Conservation (phyloP, 2,113 vertebrate species). For the Blennius ocellaris region DNA sequence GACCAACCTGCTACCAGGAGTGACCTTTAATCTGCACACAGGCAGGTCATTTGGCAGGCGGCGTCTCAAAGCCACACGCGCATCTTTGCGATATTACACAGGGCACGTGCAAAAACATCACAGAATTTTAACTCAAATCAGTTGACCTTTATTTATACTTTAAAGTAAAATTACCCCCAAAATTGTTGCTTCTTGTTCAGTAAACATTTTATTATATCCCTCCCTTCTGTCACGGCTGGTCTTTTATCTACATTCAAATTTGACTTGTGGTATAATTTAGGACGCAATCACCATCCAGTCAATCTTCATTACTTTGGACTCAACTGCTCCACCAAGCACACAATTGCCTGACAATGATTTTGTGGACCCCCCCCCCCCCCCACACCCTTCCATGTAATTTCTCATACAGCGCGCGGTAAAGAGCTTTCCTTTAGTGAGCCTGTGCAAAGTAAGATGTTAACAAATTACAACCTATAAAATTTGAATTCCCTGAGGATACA, state of each 20-base stretch:
- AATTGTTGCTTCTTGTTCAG: conserved; percentile 1
- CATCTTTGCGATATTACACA: conserved; percentile 9
- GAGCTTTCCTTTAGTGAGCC: conserved; percentile 18
- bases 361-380: too few species aligned
- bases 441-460: conserved; percentile 54
- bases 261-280: conserved; percentile 50
- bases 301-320: conserved; percentile 71
- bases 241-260: conserved; percentile 52
- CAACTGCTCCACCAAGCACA: conserved; percentile 61
- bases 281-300: conserved; percentile 63
- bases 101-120: neutral
- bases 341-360: conserved; percentile 74
- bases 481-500: conserved; percentile 37
- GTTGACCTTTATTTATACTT: neutral
- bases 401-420: conserved; percentile 38
- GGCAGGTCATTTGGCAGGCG: conserved; percentile 45
- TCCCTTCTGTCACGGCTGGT: conserved; percentile 21
- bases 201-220: conserved; percentile 29
- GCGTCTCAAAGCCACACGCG: conserved; percentile 23
- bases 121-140: too few species aligned
- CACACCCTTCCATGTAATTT: conserved; percentile 56
- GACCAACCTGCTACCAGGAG: conserved; percentile 64
- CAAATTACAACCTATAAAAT: conserved; percentile 59
- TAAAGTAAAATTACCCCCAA: neutral
- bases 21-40: conserved; percentile 68